Evolutionary conservation across 2,888 invertebrate genomes (phyloP), one percentile per base, ranked within the genome.

Genomic region (Andrena haemorrhoa): DNA sequence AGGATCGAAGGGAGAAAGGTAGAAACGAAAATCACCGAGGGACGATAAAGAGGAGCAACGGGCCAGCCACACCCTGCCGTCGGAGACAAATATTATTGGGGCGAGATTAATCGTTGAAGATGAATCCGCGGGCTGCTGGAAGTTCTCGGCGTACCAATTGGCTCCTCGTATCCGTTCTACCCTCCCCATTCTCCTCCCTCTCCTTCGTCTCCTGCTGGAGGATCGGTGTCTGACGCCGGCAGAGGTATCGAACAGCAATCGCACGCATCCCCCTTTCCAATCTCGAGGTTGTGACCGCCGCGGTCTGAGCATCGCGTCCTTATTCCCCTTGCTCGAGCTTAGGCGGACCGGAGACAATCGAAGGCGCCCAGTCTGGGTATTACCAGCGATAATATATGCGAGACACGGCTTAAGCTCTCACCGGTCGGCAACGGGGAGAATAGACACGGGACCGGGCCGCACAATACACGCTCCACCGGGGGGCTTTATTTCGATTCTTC

Each of bases 61-160:
- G 29, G 53, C 41, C n/a, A 33, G 33, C 70, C 79, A 53, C 82
- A 61, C 83, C 74, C 81, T 58, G 65, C 77, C 82, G 41, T 33
- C 65, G 74, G 82, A 84, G 86, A 87, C 89, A 89, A 89, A 90
- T 89, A 90, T 90, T 88, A 86, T 89, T 80, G 86, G 75, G 80
- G 77, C 66, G 85, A 80, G 85, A 88, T 89, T 89, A 89, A 89
- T 86, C 85, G 87, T 73, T 72, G 75, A 75, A 66, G 82, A 82
- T 75, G 88, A 86, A 75, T 35, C 49, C 33, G 29, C 47, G 51
- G 12, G 20, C 8, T 8, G 41, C 20, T 23, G 69, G 23, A 16
- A 23, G 41, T 49, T 56, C 35, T 3, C n/a, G 70, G n/a, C 29
- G 74, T 58, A 10, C 74, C 41, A 56, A 41, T 31, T 29, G 20